Conservation (phyloP, 2,888 invertebrate species). For the Tortrix viridana region DNA sequence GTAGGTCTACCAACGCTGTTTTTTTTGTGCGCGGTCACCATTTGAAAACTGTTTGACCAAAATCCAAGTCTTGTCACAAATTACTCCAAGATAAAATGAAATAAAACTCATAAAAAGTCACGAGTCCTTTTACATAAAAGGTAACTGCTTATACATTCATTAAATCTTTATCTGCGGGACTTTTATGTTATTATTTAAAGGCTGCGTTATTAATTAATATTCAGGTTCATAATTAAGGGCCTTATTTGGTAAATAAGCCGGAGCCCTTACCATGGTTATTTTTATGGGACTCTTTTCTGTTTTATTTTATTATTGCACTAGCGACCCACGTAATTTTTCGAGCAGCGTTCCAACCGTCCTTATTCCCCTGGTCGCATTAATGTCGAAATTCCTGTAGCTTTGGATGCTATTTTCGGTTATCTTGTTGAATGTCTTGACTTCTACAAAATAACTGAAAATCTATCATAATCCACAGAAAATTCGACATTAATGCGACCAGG, state of each 20-base stretch:
- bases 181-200: conserved; percentile 43
- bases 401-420: no score
- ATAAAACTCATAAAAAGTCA: not conserved
- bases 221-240: conserved; percentile 59
- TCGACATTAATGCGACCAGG: no score
- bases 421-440: no score
- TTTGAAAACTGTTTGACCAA: not conserved
- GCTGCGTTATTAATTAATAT: conserved; percentile 57
- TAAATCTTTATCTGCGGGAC: conserved; percentile 51
- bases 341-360: no score
- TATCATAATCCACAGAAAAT: no score
- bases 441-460: no score
- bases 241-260: conserved; percentile 45
- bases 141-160: conserved; percentile 46
- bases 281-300: conserved; percentile 7
- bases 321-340: no score
- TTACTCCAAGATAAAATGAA: conserved; percentile 3
- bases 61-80: not conserved
- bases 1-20: no score
- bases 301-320: conserved; percentile 4
- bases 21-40: not conserved
- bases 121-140: conserved; percentile 17
- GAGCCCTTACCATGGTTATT: conserved; percentile 45
- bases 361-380: no score
- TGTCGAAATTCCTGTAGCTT: no score